Percentiles rank a stretch among this genome's conserved stretches.
Conservation (phyloP, 2,888 invertebrate genomes). For the Clusia tigrina region DNA sequence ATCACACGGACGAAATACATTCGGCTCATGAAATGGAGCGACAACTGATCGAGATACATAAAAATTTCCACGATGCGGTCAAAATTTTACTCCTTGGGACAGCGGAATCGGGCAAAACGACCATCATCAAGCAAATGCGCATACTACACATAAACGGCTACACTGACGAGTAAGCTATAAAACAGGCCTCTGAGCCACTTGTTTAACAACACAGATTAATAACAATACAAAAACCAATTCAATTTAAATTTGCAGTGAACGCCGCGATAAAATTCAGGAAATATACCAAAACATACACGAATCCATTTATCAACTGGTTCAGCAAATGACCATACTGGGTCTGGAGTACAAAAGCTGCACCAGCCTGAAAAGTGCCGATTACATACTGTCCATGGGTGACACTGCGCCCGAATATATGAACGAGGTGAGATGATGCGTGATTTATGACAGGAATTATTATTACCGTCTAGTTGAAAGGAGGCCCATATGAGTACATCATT, state of each 20-base stretch:
- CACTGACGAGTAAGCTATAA: conserved; percentile 70
- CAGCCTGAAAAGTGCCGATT: conserved; percentile 61
- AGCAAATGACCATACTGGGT: conserved; percentile 68
- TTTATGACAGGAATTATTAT: conserved; percentile 26
- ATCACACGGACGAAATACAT: conserved; percentile 62
- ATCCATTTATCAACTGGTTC: conserved; percentile 74
- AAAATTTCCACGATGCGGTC: conserved; percentile 65
- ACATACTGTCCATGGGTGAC: conserved; percentile 67
- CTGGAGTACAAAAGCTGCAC: conserved; percentile 66
- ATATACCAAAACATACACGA: conserved; percentile 80
- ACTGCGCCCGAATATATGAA: conserved; percentile 67
- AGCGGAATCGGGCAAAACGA: conserved; percentile 86
- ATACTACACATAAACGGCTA: conserved; percentile 84
- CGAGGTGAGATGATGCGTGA: conserved; percentile 65
- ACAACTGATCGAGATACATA: conserved; percentile 68
- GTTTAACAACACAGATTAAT: too few relatives aligned
- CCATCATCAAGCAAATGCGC: conserved; percentile 87
- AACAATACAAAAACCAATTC: too few relatives aligned
- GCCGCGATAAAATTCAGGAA: conserved; percentile 71
- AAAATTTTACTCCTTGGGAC: conserved; percentile 74
- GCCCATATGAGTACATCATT: neutral
- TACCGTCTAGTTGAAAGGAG: conserved; percentile 17
- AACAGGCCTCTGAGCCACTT: neutral
- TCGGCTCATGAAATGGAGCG: conserved; percentile 66
- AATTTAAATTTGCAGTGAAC: conserved; percentile 68